A percentile compares a stretch with the other conserved stretches of the same genome.
Evolutionary conservation across 2,113 vertebrate genomes (phyloP).

Genomic region (Sinocyclocheilus grahami): DNA sequence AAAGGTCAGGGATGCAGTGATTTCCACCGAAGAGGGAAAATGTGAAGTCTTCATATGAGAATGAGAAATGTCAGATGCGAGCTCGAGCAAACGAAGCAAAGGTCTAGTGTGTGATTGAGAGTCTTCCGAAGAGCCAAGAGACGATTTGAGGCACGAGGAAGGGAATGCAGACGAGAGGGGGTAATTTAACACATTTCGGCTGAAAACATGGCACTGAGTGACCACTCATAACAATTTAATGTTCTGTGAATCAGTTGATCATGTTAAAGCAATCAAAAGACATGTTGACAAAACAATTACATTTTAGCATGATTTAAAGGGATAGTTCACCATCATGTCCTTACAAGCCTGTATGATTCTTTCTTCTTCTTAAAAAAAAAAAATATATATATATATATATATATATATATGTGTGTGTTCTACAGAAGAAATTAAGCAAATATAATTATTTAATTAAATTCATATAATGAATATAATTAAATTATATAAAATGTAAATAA

Average conservation of each 20-base stretch:
- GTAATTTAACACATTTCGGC: background rate
- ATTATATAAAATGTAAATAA: too few species aligned
- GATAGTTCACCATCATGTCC: too few species aligned
- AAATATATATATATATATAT: too few species aligned
- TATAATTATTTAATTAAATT: too few species aligned
- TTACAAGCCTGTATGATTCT: too few species aligned
- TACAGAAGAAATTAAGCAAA: too few species aligned
- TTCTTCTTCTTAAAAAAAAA: too few species aligned
- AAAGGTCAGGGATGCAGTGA: slow-evolving; percentile 29
- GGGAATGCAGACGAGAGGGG: background rate
- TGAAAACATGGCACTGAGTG: background rate
- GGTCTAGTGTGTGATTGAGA: slow-evolving; percentile 32
- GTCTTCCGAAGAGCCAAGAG: background rate
- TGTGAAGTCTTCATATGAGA: slow-evolving; percentile 44
- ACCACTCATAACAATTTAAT: background rate
- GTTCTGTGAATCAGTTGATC: background rate
- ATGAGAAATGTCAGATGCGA: slow-evolving; percentile 41
- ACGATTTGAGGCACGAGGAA: background rate
- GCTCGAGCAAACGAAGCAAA: slow-evolving; percentile 29
- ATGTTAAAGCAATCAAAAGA: background rate
- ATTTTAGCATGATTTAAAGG: background rate
- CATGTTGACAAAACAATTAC: background rate
- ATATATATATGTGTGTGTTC: too few species aligned
- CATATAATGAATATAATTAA: too few species aligned
- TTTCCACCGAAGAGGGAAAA: slow-evolving; percentile 19